Evolutionary conservation across 1,140 invertebrate genomes (phyloP).

Genomic region (Saccostrea glomerata): DNA sequence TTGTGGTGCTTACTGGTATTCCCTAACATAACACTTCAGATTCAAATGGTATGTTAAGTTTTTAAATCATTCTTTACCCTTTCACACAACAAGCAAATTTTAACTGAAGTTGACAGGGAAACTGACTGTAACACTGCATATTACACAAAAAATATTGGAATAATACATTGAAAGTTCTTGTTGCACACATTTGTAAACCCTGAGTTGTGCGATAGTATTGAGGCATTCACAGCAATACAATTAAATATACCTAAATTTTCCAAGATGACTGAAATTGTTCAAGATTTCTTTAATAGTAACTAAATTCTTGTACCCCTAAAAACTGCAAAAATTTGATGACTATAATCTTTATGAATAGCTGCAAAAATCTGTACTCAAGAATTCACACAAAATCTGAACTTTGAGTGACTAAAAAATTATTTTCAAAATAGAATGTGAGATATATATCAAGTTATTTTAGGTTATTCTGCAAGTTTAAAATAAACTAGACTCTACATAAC

Average conservation of each 20-base stretch:
- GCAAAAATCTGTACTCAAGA: not conserved
- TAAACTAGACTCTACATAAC: not conserved
- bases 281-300: not conserved
- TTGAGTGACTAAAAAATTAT: not conserved
- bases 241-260: too few relatives aligned
- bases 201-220: too few relatives aligned
- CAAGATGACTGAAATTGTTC: too few relatives aligned
- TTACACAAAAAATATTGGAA: not conserved
- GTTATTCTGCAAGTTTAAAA: not conserved
- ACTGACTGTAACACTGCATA: not conserved
- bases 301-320: not conserved
- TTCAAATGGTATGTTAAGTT: not conserved
- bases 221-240: too few relatives aligned
- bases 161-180: not conserved
- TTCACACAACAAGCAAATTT: conserved; percentile 27
- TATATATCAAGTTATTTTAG: not conserved
- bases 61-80: not conserved
- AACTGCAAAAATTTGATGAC: not conserved
- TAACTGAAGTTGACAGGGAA: conserved; percentile 3
- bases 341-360: not conserved
- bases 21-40: not conserved
- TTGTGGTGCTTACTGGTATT: not conserved
- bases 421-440: not conserved
- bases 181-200: not conserved
- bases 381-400: not conserved